Percentiles rank a stretch among this genome's conserved stretches.
Evolutionary conservation across 2,888 invertebrate species (phyloP).

Genomic region (Quadriops clusia): DNA sequence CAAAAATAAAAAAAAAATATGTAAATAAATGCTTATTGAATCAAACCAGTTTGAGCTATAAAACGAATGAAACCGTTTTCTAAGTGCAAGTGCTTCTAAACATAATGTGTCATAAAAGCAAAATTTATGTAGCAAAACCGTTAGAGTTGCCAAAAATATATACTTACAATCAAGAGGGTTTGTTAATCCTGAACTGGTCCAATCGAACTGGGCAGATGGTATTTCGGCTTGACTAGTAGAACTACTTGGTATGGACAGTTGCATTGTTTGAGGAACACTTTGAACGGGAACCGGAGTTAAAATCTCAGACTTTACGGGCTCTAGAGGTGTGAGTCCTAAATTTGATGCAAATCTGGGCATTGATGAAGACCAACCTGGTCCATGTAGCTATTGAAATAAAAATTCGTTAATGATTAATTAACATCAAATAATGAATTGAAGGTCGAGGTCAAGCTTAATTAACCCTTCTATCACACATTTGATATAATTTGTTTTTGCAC

Average conservation of each 20-base stretch:
- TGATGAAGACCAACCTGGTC: constrained; percentile 59
- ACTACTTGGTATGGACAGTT: constrained; percentile 5
- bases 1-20: too few relatives aligned
- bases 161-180: constrained; percentile 59
- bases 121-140: not conserved
- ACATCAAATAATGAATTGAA: constrained; percentile 4
- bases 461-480: too few relatives aligned
- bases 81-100: too few relatives aligned
- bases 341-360: constrained; percentile 84
- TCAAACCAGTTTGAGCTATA: too few relatives aligned
- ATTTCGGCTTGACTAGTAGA: constrained; percentile 30
- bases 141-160: constrained; percentile 11
- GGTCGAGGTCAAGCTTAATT: not conserved
- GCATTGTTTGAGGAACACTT: constrained; percentile 12
- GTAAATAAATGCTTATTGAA: too few relatives aligned
- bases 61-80: too few relatives aligned
- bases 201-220: constrained; percentile 60
- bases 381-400: constrained; percentile 51
- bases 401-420: constrained; percentile 1
- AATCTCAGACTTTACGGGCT: constrained; percentile 54
- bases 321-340: constrained; percentile 63
- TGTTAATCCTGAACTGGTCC: constrained; percentile 58
- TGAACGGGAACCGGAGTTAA: constrained; percentile 15
- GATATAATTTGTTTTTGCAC: constrained; percentile 6
- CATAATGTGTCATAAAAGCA: too few relatives aligned